Evolutionary conservation across 2,113 vertebrate species (phyloP), one percentile per base, ranked within the genome.

Genomic region (Prunella fulvescens): DNA sequence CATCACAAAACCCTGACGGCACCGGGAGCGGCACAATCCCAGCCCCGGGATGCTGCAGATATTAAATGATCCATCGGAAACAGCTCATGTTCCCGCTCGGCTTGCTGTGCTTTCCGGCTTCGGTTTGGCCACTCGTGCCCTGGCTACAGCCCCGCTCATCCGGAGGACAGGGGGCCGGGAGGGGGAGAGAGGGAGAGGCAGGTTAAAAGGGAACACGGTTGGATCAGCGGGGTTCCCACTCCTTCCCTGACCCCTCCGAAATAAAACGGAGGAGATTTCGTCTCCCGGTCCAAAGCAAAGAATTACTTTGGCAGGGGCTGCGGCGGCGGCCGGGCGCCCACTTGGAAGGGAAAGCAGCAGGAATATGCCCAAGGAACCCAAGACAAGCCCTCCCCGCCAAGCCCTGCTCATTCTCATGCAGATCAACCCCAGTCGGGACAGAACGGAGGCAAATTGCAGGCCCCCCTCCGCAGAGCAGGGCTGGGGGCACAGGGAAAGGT

Each of bases 221-320:
- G 64, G 66, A 94, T 44, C 96, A 94, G 95, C 72, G 5, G 95
- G 95, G 91, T 74, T 96, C 95, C 94, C 83, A 53, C 86, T 96
- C 90, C 85, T 84, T 92, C 72, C 85, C 72, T 95, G 93, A 96
- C 97, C 95, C 89, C 88, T 90, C 84, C 9, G 8, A 94, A 95
- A 37, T 20, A 39, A 91, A 82, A 94, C 58, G 42, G 90, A 89
- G 94, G 73, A 94, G 92, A 78, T 82, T 81, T 85, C 16, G 2
- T 37, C 84, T 96, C 93, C 72, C 3, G 2, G 76, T 95, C 95
- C 95, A 97, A 97, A 97, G 92, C 95, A 96, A 97, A 97, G 95
- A 96, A 97, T 97, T 92, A 95, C 97, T 95, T 97, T 97, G 97
- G 95, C 97, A 95, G 72, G 70, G 82, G 58, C 39, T 14, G 9